Conservation (phyloP, 2,113 vertebrate genomes). For the Paralichthys olivaceus region DNA sequence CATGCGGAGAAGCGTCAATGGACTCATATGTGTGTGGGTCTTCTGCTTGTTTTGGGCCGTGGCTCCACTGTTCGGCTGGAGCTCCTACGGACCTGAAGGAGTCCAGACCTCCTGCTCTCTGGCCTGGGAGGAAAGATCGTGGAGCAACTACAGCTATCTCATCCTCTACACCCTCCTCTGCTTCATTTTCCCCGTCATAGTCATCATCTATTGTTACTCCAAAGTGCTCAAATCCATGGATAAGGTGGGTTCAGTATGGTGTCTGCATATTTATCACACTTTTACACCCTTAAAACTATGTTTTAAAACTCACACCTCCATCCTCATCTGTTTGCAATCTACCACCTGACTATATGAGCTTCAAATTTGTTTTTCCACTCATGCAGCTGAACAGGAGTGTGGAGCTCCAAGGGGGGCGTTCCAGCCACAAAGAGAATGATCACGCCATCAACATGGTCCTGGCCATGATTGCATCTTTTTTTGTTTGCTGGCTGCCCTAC, state of each 20-base stretch:
- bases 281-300: slow-evolving; percentile 6
- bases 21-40: slow-evolving; percentile 72
- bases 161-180: slow-evolving; percentile 78
- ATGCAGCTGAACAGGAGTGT: slow-evolving; percentile 80
- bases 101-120: slow-evolving; percentile 79
- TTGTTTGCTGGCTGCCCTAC: slow-evolving; percentile 84
- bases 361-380: slow-evolving; percentile 14
- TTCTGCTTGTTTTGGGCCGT: slow-evolving; percentile 81
- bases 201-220: slow-evolving; percentile 79
- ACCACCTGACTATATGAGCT: slow-evolving; percentile 11
- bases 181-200: slow-evolving; percentile 67
- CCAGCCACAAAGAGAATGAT: slow-evolving; percentile 75
- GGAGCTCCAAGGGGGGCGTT: slow-evolving; percentile 77
- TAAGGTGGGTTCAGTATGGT: slow-evolving; percentile 57
- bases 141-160: slow-evolving; percentile 80
- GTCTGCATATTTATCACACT: slow-evolving; percentile 15
- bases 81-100: slow-evolving; percentile 75
- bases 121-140: slow-evolving; percentile 75
- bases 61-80: slow-evolving; percentile 75
- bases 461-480: slow-evolving; percentile 78
- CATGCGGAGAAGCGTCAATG: slow-evolving; percentile 60
- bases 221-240: slow-evolving; percentile 68
- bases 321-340: slow-evolving; percentile 14
- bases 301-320: slow-evolving; percentile 13
- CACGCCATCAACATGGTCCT: slow-evolving; percentile 79